Conservation (phyloP, 2,113 vertebrate species). For the Upupa epops region DNA sequence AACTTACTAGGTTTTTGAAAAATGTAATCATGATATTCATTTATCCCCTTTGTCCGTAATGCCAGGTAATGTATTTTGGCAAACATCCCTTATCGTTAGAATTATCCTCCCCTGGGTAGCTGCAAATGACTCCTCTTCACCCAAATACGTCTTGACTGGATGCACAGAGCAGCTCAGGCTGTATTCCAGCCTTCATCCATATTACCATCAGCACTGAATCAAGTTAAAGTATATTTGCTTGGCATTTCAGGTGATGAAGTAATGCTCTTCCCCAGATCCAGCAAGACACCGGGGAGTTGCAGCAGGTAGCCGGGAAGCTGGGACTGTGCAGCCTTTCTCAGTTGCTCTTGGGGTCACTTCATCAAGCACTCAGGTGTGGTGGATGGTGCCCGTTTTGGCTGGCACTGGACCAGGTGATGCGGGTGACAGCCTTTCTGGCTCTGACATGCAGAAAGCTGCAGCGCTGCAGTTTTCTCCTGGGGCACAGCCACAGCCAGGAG, state of each 20-base stretch:
- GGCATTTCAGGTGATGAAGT: not conserved
- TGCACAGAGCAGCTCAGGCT: not conserved
- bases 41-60: conserved; percentile 18
- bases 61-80: conserved; percentile 13
- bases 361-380: accelerated
- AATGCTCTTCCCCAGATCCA: not conserved
- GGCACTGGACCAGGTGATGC: not conserved
- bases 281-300: not conserved
- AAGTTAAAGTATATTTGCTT: conserved; percentile 23
- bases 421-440: not conserved
- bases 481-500: not conserved
- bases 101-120: not conserved
- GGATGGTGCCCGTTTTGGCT: accelerated
- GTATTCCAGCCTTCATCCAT: conserved; percentile 32
- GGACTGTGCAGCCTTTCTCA: accelerated
- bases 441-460: accelerated
- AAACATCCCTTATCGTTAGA: conserved; percentile 11
- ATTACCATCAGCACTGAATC: conserved; percentile 3
- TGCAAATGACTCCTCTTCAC: conserved; percentile 3
- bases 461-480: not conserved
- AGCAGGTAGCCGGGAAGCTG: not conserved
- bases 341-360: not conserved
- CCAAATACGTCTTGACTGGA: not conserved
- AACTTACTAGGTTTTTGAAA: not conserved
- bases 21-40: not conserved